Evolutionary conservation across 2,113 vertebrate genomes (phyloP).

Genomic region (Cacatua alba): DNA sequence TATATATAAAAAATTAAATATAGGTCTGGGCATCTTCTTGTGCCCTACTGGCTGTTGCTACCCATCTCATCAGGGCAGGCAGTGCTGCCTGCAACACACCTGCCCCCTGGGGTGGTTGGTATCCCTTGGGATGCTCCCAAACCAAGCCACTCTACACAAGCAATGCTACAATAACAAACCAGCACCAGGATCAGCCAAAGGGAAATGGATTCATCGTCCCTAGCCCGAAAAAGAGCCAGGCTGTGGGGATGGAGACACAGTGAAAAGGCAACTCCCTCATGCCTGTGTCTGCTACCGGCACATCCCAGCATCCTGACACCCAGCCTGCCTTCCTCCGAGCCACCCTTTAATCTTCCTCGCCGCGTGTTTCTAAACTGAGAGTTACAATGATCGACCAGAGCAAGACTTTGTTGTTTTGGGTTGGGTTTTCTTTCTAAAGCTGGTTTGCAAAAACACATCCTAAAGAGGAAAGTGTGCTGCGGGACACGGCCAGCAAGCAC

Average conservation of each 20-base stretch:
- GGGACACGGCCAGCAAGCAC: neutral
- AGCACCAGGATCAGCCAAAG: rapidly evolving
- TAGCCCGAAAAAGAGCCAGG: rapidly evolving
- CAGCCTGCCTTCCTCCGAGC: neutral
- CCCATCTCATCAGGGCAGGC: rapidly evolving
- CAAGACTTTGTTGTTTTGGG: neutral
- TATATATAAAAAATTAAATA: neutral
- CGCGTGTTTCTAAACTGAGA: constrained; percentile 45
- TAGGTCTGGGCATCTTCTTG: neutral
- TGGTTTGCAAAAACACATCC: neutral
- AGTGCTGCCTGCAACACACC: neutral
- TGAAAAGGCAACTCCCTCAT: neutral
- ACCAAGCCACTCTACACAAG: neutral
- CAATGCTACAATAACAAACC: neutral
- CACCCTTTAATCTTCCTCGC: constrained; percentile 60
- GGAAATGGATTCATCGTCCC: rapidly evolving
- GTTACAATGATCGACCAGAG: neutral
- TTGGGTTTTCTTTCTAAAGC: neutral
- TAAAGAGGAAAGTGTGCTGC: neutral
- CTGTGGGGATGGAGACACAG: neutral
- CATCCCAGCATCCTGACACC: neutral
- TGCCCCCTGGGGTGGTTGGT: rapidly evolving
- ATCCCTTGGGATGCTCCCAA: neutral
- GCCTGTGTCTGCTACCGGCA: neutral
- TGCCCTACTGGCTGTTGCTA: rapidly evolving